Percentiles rank a stretch among this genome's conserved stretches.
phyloP scores from a whole-genome alignment of 2,888 invertebrate genomes.

The Rhimphoctona megacephalus region DNA sequence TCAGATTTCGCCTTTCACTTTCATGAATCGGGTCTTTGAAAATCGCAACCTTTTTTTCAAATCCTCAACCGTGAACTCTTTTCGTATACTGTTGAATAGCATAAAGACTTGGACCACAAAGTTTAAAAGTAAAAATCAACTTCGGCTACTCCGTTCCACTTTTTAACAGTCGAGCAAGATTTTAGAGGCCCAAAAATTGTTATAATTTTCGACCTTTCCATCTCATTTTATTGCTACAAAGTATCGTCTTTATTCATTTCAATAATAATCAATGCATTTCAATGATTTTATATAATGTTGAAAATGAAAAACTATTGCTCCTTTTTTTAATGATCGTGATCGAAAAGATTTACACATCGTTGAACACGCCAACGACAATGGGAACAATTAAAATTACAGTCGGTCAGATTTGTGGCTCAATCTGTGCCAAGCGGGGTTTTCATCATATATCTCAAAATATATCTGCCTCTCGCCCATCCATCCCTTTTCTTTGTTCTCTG shows the following conservation, averaged over 20 bases:
- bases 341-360: conserved; percentile 25
- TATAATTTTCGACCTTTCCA: neutral
- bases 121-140: neutral
- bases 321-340: neutral
- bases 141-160: neutral
- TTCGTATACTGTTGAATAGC: neutral
- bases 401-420: conserved; percentile 49
- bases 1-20: neutral
- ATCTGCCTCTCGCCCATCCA: conserved; percentile 19
- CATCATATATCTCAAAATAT: conserved; percentile 25
- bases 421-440: conserved; percentile 12
- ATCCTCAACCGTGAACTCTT: neutral
- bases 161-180: neutral
- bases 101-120: neutral
- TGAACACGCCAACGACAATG: conserved; percentile 24
- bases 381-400: conserved; percentile 37
- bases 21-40: conserved; percentile 67
- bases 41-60: conserved; percentile 23
- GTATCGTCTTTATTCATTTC: conserved; percentile 8
- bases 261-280: neutral
- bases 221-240: conserved; percentile 27
- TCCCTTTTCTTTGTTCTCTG: conserved; percentile 59
- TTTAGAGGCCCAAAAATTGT: neutral
- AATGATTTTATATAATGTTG: neutral
- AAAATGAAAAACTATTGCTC: neutral